Percentiles rank a stretch among this genome's conserved stretches.
Evolutionary conservation across 2,888 invertebrate species (phyloP).

Genomic region (Xestia rhomboidea): DNA sequence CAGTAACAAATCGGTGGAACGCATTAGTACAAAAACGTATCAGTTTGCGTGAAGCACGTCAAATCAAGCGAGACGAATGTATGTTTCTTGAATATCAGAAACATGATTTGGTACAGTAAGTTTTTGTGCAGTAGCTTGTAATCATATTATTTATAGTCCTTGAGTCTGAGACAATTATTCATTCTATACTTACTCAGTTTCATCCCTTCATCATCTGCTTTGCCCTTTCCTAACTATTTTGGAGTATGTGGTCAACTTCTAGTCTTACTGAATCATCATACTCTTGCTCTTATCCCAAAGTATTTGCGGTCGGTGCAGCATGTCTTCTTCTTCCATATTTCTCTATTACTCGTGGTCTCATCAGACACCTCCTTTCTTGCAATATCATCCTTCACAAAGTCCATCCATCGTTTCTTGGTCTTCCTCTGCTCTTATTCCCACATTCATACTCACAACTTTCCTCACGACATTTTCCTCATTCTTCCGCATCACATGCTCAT

Average conservation of each 20-base stretch:
- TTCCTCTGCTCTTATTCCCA: no score
- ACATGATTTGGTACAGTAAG: not conserved
- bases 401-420: no score
- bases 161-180: not conserved
- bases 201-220: not conserved
- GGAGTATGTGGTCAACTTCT: not conserved
- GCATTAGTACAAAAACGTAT: conserved; percentile 45
- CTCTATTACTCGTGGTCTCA: no score
- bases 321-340: no score
- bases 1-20: conserved; percentile 52
- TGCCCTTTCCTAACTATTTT: not conserved
- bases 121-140: not conserved
- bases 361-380: no score
- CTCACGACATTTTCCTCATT: no score
- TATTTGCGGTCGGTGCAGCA: no score
- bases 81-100: conserved; percentile 17
- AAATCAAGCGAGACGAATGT: conserved; percentile 54
- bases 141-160: not conserved
- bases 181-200: not conserved
- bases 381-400: no score
- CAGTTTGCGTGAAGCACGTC: conserved; percentile 52
- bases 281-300: no score
- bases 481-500: no score
- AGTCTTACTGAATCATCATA: not conserved
- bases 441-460: no score